Evolutionary conservation across 2,888 invertebrate species (phyloP).

Genomic region (Leucophenga montana): DNA sequence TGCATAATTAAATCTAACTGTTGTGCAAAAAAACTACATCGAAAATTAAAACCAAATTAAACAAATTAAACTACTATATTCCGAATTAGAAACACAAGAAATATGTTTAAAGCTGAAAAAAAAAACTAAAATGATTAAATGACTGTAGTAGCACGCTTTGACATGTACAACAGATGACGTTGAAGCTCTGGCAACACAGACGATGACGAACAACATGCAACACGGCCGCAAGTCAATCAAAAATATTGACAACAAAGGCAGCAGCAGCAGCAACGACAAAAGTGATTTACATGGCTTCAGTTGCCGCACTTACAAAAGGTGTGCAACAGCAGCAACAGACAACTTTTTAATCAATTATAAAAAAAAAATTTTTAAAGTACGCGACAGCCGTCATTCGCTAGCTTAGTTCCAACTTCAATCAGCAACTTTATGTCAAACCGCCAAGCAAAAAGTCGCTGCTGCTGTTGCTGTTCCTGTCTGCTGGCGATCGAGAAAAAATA

Average conservation of each 20-base stretch:
- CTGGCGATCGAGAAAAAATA: constrained; percentile 10
- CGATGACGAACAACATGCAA: constrained; percentile 51
- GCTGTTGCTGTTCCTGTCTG: constrained; percentile 1
- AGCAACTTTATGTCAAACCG: constrained; percentile 53
- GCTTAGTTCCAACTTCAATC: constrained; percentile 45
- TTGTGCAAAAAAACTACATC: no score
- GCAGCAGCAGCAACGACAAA: constrained; percentile 29
- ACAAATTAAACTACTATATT: no score
- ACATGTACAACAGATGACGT: no score
- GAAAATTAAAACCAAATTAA: no score
- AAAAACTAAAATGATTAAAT: constrained; percentile 51
- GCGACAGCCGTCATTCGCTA: constrained; percentile 37
- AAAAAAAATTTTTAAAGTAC: no score
- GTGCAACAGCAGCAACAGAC: constrained; percentile 29
- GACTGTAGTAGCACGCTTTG: constrained; percentile 55
- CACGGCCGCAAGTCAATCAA: constrained; percentile 63
- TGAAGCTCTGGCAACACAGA: not conserved
- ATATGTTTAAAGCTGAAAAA: not conserved
- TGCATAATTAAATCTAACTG: no score
- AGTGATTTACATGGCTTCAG: not conserved
- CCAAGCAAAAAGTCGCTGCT: constrained; percentile 51
- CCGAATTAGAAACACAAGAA: no score
- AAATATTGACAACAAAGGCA: constrained; percentile 54
- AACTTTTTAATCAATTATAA: no score
- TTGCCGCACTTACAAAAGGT: not conserved